These are phyloP conservation scores for Piprites chloris DNA, from an alignment of 2,113 vertebrate genomes.

Conservation along the genomic window DNA sequence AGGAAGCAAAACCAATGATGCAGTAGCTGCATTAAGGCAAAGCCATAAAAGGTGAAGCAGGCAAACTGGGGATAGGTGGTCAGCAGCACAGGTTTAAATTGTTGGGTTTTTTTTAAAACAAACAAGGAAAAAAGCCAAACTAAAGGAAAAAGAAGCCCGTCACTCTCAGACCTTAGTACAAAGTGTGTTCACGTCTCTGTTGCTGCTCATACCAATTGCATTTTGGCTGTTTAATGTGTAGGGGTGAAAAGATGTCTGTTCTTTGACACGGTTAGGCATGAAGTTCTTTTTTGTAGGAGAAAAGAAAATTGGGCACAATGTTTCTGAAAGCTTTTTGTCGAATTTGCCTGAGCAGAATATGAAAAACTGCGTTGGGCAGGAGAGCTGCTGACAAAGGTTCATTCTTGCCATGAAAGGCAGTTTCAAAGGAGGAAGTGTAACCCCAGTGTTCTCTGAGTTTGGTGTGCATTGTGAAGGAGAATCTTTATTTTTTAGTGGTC, in stretches of 20 bases:
- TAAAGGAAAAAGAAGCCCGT: neutral
- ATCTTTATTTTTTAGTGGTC: neutral
- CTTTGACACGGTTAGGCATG: neutral
- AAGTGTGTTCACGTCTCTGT: neutral
- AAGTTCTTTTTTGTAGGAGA: neutral
- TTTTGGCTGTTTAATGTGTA: accelerated
- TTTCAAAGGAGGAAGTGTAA: constrained; percentile 1
- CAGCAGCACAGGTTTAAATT: neutral
- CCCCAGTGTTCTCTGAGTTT: neutral
- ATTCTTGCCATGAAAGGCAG: neutral
- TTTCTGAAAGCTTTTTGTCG: neutral
- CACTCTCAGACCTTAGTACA: neutral
- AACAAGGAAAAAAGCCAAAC: neutral
- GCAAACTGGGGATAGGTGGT: neutral
- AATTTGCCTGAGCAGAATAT: neutral
- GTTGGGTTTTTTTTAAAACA: neutral
- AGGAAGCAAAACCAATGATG: neutral
- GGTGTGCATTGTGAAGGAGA: neutral
- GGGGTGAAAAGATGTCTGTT: neutral
- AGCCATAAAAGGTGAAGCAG: neutral
- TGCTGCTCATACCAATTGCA: neutral
- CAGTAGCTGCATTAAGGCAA: neutral
- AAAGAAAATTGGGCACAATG: neutral
- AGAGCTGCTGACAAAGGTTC: neutral
- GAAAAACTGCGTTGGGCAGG: neutral